Evolutionary conservation across 2,888 invertebrate species (phyloP).

Genomic region (Scotopteryx bipunctaria): DNA sequence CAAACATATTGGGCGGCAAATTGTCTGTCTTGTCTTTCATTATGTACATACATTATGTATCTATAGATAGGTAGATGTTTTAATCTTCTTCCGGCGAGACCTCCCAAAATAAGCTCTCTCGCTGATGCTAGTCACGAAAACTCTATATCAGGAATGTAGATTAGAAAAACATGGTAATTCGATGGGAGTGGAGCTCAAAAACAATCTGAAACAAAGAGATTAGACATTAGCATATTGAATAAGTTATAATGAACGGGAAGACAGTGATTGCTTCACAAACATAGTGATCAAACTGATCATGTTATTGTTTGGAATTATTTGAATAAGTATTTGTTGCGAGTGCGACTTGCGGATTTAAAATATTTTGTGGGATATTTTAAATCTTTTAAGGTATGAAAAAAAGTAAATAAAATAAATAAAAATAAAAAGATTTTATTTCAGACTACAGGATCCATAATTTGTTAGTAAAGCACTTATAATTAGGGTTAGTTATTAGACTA

Average conservation of each 20-base stretch:
- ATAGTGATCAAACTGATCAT: background rate
- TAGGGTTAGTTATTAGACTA: too few species aligned
- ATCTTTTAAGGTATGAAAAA: too few species aligned
- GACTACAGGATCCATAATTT: too few species aligned
- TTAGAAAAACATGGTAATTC: conserved; percentile 74
- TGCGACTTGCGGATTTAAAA: too few species aligned
- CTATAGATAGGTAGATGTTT: conserved; percentile 11
- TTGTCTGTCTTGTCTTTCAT: conserved; percentile 68
- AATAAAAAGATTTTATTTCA: too few species aligned
- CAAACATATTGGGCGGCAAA: conserved; percentile 56
- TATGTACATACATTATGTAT: conserved; percentile 54
- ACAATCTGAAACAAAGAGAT: conserved; percentile 62
- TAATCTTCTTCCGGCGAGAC: conserved; percentile 22
- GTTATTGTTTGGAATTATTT: conserved; percentile 1
- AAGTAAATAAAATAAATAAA: too few species aligned
- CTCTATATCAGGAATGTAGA: conserved; percentile 65
- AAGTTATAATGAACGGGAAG: conserved; percentile 22
- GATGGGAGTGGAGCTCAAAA: conserved; percentile 35
- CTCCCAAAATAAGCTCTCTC: conserved; percentile 52
- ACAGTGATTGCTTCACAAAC: conserved; percentile 2
- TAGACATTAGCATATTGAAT: conserved; percentile 25
- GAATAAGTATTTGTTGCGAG: too few species aligned
- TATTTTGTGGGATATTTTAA: too few species aligned
- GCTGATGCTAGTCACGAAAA: conserved; percentile 74
- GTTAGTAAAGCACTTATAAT: too few species aligned